Evolutionary conservation across 2,888 invertebrate genomes (phyloP).

Genomic region (Hemaris fuciformis): DNA sequence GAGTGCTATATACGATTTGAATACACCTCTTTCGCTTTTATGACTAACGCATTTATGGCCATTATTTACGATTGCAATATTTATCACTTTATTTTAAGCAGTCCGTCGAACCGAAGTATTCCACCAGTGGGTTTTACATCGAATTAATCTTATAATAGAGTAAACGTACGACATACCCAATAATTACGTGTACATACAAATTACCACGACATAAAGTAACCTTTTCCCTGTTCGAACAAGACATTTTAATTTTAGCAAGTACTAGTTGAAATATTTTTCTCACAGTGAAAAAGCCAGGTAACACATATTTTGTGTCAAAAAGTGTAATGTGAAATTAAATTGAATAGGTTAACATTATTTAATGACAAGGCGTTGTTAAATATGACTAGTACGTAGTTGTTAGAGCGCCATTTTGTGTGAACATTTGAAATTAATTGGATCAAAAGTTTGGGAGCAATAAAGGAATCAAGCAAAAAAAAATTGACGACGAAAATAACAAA

Average conservation of each 20-base stretch:
- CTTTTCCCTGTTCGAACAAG: neutral
- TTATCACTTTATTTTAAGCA: too few species aligned
- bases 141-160: neutral
- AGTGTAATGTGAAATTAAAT: slow-evolving; percentile 21
- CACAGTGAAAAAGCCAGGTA: neutral
- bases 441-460: neutral
- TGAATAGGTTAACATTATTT: slow-evolving; percentile 30
- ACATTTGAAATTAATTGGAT: slow-evolving; percentile 11
- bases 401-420: slow-evolving; percentile 23
- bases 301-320: neutral
- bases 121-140: slow-evolving; percentile 1
- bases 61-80: too few species aligned
- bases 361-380: slow-evolving; percentile 48
- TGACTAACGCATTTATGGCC: too few species aligned
- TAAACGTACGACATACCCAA: neutral
- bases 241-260: neutral
- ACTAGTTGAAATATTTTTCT: neutral
- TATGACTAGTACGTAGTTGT: slow-evolving; percentile 59
- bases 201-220: neutral
- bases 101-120: neutral
- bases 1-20: too few species aligned
- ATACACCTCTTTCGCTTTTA: too few species aligned
- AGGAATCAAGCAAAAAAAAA: neutral
- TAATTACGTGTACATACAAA: neutral
- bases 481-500: neutral